Percentiles rank a stretch among this genome's conserved stretches.
phyloP scores from a whole-genome alignment of 2,113 vertebrate species.

The Tupaia tana region DNA sequence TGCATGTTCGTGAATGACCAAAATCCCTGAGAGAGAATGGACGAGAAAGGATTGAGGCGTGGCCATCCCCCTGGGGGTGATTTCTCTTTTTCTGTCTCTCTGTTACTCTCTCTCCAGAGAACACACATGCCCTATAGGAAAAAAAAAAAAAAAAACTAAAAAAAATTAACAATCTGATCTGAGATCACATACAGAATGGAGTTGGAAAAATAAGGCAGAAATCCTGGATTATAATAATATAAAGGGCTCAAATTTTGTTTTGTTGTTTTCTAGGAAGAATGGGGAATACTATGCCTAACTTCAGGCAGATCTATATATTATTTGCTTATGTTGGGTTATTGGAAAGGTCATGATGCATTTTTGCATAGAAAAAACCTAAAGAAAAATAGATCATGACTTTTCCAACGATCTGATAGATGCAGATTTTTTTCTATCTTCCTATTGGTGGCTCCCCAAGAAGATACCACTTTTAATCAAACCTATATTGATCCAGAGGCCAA shows the following conservation, averaged over 20 bases:
- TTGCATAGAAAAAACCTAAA: too few species aligned
- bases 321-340: neutral
- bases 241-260: neutral
- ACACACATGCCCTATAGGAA: too few species aligned
- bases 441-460: neutral
- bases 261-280: neutral
- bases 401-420: too few species aligned
- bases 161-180: neutral
- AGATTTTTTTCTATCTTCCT: constrained; percentile 12
- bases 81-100: too few species aligned
- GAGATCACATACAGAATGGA: neutral
- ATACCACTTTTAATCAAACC: constrained; percentile 6
- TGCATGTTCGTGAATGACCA: too few species aligned
- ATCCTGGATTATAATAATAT: neutral
- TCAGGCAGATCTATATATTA: neutral
- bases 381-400: too few species aligned
- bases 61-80: too few species aligned
- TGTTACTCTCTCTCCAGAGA: too few species aligned
- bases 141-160: too few species aligned
- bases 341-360: too few species aligned
- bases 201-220: neutral
- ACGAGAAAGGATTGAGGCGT: too few species aligned
- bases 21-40: too few species aligned
- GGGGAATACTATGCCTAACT: neutral
- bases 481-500: neutral